Conservation (phyloP, 2,888 invertebrate genomes). For the Gymnocheta viridis region DNA sequence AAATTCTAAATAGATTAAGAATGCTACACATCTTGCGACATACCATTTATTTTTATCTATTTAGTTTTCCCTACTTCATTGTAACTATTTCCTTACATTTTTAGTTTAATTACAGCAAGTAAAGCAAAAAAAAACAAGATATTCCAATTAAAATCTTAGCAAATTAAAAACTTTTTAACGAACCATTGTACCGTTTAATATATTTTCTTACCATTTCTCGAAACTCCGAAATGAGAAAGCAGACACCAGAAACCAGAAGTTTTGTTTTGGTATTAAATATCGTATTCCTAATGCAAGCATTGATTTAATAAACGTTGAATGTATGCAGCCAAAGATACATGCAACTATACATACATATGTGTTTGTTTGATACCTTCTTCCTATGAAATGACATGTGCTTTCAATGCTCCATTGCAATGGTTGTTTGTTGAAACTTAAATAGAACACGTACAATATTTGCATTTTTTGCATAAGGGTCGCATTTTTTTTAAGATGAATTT, state of each 20-base stretch:
- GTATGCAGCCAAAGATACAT: background rate
- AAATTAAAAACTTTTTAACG: conserved; percentile 65
- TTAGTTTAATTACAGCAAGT: conserved; percentile 8
- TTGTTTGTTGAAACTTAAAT: conserved; percentile 27
- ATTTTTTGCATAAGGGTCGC: conserved; percentile 48
- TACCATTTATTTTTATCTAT: background rate
- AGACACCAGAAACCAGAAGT: conserved; percentile 11
- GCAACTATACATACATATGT: background rate
- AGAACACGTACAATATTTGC: conserved; percentile 50
- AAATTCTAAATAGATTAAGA: too few relatives aligned
- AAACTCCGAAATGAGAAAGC: background rate
- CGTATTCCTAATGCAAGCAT: background rate
- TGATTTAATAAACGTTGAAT: background rate
- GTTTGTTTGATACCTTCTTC: background rate
- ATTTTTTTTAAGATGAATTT: conserved; percentile 57
- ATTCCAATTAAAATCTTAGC: conserved; percentile 62
- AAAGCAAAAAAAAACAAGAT: conserved; percentile 15
- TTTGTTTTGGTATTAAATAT: conserved; percentile 4
- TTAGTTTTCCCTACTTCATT: background rate
- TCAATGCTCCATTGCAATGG: background rate
- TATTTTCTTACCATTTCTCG: conserved; percentile 17
- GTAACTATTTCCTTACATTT: background rate
- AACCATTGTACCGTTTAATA: conserved; percentile 60
- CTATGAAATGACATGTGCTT: background rate
- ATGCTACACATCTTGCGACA: background rate